Percentiles rank a stretch among this genome's conserved stretches.
phyloP scores from a whole-genome alignment of 2,797 vertebrate genomes.

The Thaleichthys pacificus region DNA sequence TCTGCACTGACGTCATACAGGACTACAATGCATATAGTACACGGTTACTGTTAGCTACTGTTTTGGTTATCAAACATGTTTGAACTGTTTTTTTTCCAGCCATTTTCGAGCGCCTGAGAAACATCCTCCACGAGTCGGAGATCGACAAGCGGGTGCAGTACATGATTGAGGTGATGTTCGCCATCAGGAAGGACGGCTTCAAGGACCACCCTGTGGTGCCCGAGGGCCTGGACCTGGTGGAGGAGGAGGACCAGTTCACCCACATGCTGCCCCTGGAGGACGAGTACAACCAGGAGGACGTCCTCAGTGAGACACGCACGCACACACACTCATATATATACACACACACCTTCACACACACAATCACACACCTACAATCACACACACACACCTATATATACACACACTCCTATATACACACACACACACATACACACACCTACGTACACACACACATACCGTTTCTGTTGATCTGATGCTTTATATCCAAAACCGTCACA shows the following conservation, averaged over 20 bases:
- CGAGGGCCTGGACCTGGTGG: constrained; percentile 92
- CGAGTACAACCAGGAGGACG: constrained; percentile 90
- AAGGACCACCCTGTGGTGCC: constrained; percentile 92
- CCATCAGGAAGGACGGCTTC: constrained; percentile 96
- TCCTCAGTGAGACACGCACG: constrained; percentile 83
- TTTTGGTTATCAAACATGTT: neutral
- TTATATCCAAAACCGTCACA: neutral
- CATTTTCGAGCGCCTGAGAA: constrained; percentile 96
- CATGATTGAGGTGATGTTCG: constrained; percentile 99
- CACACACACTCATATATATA: neutral
- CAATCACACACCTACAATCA: neutral
- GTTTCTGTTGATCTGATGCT: neutral
- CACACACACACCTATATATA: too few species aligned
- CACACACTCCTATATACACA: too few species aligned
- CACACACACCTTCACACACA: neutral
- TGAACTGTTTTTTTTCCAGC: constrained; percentile 67
- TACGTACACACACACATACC: too few species aligned
- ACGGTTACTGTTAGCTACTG: neutral
- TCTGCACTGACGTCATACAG: neutral
- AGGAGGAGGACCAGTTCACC: constrained; percentile 97
- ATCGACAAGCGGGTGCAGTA: constrained; percentile 98
- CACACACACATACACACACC: too few species aligned
- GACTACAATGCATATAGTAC: neutral
- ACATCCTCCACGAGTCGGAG: constrained; percentile 94
- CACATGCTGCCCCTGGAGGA: constrained; percentile 97